These are phyloP conservation scores for Lepisosteus osseus DNA, from an alignment of 2,113 vertebrate species.

Conservation along the genomic window DNA sequence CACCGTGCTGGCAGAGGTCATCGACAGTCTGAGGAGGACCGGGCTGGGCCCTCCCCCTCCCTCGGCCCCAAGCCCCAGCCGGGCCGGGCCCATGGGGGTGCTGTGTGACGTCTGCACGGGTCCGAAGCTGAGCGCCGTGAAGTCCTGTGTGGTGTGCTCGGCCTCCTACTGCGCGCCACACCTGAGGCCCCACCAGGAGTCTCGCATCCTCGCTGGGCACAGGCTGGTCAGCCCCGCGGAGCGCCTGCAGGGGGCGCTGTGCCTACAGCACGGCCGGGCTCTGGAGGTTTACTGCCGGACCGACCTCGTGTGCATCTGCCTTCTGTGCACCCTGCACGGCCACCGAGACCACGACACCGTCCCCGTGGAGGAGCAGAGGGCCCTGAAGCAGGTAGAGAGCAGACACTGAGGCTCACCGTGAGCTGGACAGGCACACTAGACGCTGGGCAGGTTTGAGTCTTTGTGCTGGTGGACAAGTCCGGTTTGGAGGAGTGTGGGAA, in stretches of 20 bases:
- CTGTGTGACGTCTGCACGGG: conserved; percentile 87
- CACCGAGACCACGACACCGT: conserved; percentile 37
- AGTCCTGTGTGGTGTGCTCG: conserved; percentile 91
- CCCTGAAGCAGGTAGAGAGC: conserved; percentile 30
- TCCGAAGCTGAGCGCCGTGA: conserved; percentile 83
- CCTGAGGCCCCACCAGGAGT: conserved; percentile 86
- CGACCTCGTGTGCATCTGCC: conserved; percentile 37
- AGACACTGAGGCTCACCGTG: not conserved
- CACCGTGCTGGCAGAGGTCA: conserved; percentile 64
- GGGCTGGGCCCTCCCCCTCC: conserved; percentile 27
- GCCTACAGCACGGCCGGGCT: conserved; percentile 17
- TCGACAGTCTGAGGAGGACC: conserved; percentile 52
- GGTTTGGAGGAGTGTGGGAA: no score
- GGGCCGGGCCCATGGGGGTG: no score
- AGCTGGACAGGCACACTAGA: not conserved
- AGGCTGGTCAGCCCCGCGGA: conserved; percentile 77
- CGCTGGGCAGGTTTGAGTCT: not conserved
- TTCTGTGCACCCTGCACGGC: conserved; percentile 24
- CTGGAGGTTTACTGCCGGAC: conserved; percentile 49
- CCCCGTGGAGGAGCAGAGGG: conserved; percentile 25
- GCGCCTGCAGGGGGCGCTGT: conserved; percentile 8
- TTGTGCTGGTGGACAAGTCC: no score
- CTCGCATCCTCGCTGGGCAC: conserved; percentile 89
- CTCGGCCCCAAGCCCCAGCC: no score
- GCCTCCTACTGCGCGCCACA: conserved; percentile 91